A percentile compares a stretch with the other conserved stretches of the same genome.
These are phyloP conservation scores for Euura lappo DNA, from an alignment of 1,140 invertebrate genomes.

Conservation along the genomic window DNA sequence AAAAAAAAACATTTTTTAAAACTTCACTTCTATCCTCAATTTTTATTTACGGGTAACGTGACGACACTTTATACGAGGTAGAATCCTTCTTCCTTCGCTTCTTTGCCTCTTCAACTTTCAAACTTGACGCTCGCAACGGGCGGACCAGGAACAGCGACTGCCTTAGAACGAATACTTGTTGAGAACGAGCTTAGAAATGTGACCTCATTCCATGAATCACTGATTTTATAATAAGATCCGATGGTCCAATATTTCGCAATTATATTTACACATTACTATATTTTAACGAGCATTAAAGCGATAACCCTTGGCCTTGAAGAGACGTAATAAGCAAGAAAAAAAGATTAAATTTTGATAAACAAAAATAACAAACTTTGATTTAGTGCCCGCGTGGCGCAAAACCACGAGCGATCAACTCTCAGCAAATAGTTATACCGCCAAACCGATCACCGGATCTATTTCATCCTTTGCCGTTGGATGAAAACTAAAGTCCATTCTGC, in stretches of 20 bases:
- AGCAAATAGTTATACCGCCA: no score
- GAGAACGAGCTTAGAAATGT: slow-evolving; percentile 43
- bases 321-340: not conserved
- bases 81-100: no score
- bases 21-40: no score
- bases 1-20: no score
- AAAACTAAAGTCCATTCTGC: no score
- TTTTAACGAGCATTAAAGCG: slow-evolving; percentile 1
- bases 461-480: no score
- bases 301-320: not conserved
- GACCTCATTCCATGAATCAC: slow-evolving; percentile 55
- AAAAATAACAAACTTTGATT: no score
- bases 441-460: no score
- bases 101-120: not conserved
- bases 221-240: slow-evolving; percentile 57
- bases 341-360: not conserved
- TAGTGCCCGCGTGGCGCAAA: no score
- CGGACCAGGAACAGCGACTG: slow-evolving; percentile 53
- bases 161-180: slow-evolving; percentile 46
- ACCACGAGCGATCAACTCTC: no score
- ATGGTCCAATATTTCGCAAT: slow-evolving; percentile 28
- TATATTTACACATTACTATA: slow-evolving; percentile 32
- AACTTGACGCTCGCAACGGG: slow-evolving; percentile 10
- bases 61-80: no score
- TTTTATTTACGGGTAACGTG: no score